These are phyloP conservation scores for Macrophya annulata DNA, from an alignment of 2,888 invertebrate genomes.

Conservation along the genomic window DNA sequence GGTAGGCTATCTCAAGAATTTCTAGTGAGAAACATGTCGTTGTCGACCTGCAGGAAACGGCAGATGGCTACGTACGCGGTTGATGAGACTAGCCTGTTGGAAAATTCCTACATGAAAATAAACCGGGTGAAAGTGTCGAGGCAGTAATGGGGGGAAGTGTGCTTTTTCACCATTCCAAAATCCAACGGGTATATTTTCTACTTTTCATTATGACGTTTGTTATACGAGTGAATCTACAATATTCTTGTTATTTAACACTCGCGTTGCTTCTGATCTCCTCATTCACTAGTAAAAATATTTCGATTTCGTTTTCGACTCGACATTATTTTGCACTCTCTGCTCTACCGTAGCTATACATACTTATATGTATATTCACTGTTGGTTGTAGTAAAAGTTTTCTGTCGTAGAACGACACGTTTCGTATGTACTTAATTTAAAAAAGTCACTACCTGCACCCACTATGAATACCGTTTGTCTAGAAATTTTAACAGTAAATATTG, in stretches of 20 bases:
- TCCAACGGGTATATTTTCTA: neutral
- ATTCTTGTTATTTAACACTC: neutral
- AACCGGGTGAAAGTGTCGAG: slow-evolving; percentile 24
- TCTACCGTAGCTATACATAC: no score
- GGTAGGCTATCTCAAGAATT: slow-evolving; percentile 48
- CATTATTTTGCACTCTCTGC: neutral
- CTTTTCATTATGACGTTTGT: neutral
- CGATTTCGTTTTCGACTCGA: neutral
- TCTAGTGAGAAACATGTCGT: slow-evolving; percentile 45
- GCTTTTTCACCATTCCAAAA: neutral
- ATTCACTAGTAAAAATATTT: neutral
- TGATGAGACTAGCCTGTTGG: slow-evolving; percentile 28
- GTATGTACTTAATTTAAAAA: slow-evolving; percentile 31
- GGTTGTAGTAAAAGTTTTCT: neutral
- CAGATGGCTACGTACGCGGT: slow-evolving; percentile 15
- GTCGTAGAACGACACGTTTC: neutral
- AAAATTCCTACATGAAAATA: slow-evolving; percentile 42
- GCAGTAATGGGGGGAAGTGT: neutral
- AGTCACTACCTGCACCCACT: neutral
- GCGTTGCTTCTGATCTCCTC: slow-evolving; percentile 1
- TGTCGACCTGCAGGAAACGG: slow-evolving; percentile 12
- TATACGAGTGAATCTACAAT: neutral
- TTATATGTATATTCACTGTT: no score
- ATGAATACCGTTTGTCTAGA: slow-evolving; percentile 26
- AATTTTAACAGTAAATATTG: slow-evolving; percentile 49